These are phyloP conservation scores for Rhinoptilus africanus DNA, from an alignment of 2,113 vertebrate genomes.

Conservation along the genomic window DNA sequence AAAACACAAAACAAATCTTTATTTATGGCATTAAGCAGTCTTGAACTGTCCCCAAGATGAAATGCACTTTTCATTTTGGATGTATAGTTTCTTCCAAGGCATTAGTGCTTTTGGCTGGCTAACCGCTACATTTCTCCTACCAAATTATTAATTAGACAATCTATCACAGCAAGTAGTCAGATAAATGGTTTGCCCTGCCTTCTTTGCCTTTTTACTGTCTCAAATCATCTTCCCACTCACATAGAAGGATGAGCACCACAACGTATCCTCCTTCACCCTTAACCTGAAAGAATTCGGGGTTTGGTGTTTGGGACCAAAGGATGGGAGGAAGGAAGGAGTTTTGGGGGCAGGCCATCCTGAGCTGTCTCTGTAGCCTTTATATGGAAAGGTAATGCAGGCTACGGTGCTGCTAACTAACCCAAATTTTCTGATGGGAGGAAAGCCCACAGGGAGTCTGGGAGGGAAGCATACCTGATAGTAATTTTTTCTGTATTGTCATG, in stretches of 20 bases:
- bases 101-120: conserved; percentile 3
- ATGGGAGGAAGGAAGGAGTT: neutral
- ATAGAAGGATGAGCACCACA: neutral
- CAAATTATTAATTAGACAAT: conserved; percentile 1
- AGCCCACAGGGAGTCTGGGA: neutral
- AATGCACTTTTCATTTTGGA: conserved; percentile 14
- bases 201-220: neutral
- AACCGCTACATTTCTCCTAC: neutral
- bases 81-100: conserved; percentile 5
- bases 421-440: neutral
- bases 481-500: neutral
- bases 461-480: accelerated
- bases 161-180: neutral
- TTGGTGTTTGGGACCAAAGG: accelerated
- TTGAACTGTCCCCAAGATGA: neutral
- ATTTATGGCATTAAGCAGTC: neutral
- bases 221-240: neutral
- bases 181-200: neutral
- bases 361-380: neutral
- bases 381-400: neutral
- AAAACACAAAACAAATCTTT: neutral
- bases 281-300: neutral
- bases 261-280: neutral
- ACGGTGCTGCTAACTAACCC: neutral
- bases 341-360: neutral